Base-by-base conservation (phyloP, 2,113 vertebrate species). In the Clinocottus analis region DNA sequence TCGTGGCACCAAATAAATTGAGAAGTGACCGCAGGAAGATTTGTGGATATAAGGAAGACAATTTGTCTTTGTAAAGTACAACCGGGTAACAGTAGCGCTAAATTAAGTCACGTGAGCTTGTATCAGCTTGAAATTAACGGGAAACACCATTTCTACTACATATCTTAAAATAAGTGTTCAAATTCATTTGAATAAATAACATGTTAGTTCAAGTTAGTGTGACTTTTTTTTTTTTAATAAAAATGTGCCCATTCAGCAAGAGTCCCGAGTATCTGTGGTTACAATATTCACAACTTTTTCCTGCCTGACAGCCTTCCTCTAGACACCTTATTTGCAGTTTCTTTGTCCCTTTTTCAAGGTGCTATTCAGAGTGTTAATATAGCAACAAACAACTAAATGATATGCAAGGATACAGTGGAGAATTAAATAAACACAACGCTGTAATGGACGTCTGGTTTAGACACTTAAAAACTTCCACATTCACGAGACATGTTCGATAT, bases 271-370 rank as follows among this genome's bases (percentile, higher is more conserved):
- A 29, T 14, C 23, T 9, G 11, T 23, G 47, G 76, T 29, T 31
- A 65, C 16, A 60, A 29, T n/a, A 39, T 12, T 67, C 10, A 7
- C 13, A 4, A 6, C 51, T 27, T 49, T 25, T 72, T 60, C 39
- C 39, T 35, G 27, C 17, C 12, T 66, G 47, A 72, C 61, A 56
- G 60, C 29, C 37, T 66, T 43, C 68, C 29, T n/a, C 29, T 25
- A 33, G 33, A 73, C 41, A 76, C 56, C 27, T 60, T 10, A 5
- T 16, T 2, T 47, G 25, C 23, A 27, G 2, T n/a, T 25, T 31
- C 19, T 13, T 23, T n/a, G n/a, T n/a, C 39, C 39, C 39, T 16
- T 4, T 61, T 49, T 33, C 7, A 43, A 43, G 13, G 41, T 14
- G 13, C 41, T 5, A 43, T 43, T 4, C 41, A 43, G 41, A 43